Percentiles rank a stretch among this genome's conserved stretches.
Evolutionary conservation across 2,797 vertebrate species (phyloP).

Genomic region (Acridotheres tristis): DNA sequence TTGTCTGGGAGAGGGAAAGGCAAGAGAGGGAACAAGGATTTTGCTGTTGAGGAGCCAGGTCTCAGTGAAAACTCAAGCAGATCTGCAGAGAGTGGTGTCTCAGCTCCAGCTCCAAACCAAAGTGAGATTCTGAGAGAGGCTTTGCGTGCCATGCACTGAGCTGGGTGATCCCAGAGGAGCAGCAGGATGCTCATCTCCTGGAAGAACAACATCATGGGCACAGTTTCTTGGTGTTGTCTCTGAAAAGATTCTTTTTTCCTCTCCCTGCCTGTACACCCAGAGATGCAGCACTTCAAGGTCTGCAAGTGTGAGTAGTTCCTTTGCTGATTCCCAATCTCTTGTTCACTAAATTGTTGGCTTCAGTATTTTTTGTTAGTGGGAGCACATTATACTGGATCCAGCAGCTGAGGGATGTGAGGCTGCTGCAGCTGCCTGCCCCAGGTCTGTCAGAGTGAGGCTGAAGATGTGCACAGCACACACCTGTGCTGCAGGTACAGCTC

Average conservation of each 20-base stretch:
- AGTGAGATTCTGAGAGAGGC: background rate
- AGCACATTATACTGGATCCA: background rate
- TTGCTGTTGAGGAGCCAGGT: background rate
- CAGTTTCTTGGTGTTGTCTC: background rate
- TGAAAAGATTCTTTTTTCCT: background rate
- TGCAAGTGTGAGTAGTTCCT: background rate
- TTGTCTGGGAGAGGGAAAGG: background rate
- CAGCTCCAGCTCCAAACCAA: background rate
- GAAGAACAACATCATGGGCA: background rate
- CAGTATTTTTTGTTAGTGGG: background rate
- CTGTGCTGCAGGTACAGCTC: background rate
- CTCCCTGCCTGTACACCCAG: background rate
- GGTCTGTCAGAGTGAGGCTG: background rate
- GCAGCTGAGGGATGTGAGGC: background rate
- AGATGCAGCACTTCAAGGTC: background rate
- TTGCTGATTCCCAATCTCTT: background rate
- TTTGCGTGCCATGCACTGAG: background rate
- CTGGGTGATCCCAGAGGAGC: background rate
- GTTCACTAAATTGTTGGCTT: background rate
- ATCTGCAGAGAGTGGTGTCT: background rate
- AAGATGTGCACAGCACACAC: background rate
- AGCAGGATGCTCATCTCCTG: background rate
- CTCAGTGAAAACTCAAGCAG: background rate
- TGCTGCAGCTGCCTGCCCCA: background rate
- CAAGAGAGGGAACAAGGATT: background rate